Percentiles rank a stretch among this genome's conserved stretches.
Conservation (phyloP, 2,888 invertebrate genomes). For the Hypomecis atomaria region DNA sequence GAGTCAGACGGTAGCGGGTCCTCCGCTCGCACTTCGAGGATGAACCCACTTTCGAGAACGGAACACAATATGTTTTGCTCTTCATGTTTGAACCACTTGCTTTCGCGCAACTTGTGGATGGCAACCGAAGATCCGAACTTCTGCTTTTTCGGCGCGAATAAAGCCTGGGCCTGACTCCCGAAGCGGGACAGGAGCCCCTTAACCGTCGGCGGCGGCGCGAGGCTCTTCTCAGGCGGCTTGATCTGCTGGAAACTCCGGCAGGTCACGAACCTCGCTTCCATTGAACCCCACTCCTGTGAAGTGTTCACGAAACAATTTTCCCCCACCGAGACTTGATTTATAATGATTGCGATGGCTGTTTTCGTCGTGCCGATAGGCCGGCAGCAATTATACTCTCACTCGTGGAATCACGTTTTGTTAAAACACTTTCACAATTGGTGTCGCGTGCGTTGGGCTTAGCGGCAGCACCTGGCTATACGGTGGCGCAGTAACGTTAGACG, state of each 20-base stretch:
- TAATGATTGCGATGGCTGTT: conserved; percentile 41
- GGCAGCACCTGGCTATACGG: conserved; percentile 65
- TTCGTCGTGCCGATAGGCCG: conserved; percentile 49
- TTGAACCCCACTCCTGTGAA: conserved; percentile 78
- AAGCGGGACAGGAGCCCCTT: conserved; percentile 82
- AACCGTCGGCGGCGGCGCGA: conserved; percentile 79
- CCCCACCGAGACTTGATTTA: conserved; percentile 64
- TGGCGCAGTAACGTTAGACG: conserved; percentile 72
- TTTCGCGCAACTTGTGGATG: conserved; percentile 88
- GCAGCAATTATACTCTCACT: conserved; percentile 70
- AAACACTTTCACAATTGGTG: conserved; percentile 81
- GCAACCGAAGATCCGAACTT: conserved; percentile 87
- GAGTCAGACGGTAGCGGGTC: conserved; percentile 79
- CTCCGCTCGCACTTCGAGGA: conserved; percentile 86
- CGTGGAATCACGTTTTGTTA: conserved; percentile 66
- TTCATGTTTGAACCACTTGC: conserved; percentile 90
- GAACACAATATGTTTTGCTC: conserved; percentile 89
- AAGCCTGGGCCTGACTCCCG: conserved; percentile 82
- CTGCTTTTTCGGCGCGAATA: conserved; percentile 81
- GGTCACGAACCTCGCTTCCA: conserved; percentile 85
- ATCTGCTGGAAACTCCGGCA: conserved; percentile 84
- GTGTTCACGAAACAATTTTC: conserved; percentile 66
- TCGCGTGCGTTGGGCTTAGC: conserved; percentile 69
- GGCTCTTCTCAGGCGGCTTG: conserved; percentile 83
- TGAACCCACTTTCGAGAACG: conserved; percentile 89